phyloP scores from a whole-genome alignment of 2,888 invertebrate genomes.

The Ophioninae sp. region DNA sequence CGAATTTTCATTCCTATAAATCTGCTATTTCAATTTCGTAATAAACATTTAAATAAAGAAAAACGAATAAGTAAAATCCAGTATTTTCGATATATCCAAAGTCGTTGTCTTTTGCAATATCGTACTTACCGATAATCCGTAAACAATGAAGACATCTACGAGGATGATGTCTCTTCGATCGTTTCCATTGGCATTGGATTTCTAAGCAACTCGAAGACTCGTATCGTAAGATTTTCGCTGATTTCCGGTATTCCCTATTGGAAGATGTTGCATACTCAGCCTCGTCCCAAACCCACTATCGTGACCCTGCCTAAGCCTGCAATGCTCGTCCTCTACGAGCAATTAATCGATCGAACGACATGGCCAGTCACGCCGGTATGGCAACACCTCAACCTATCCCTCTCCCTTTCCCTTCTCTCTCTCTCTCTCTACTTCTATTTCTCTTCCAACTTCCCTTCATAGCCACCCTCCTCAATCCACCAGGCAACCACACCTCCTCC shows the following conservation, averaged over 20 bases:
- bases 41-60: too few relatives aligned
- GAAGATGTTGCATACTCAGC: not conserved
- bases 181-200: too few relatives aligned
- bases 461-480: not conserved
- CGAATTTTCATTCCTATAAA: too few relatives aligned
- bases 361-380: slow-evolving; percentile 5
- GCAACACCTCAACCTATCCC: not conserved
- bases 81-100: too few relatives aligned
- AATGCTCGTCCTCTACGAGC: slow-evolving; percentile 9
- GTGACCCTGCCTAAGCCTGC: not conserved
- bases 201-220: too few relatives aligned
- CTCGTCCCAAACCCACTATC: not conserved
- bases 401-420: not conserved
- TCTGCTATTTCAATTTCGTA: too few relatives aligned
- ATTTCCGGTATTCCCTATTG: not conserved
- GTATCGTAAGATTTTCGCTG: not conserved
- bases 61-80: too few relatives aligned
- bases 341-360: slow-evolving; percentile 39
- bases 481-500: not conserved
- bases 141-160: too few relatives aligned
- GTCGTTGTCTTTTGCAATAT: not conserved
- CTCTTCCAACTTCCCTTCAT: not conserved
- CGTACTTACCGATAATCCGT: too few relatives aligned
- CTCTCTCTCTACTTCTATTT: not conserved
- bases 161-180: too few relatives aligned